Evolutionary conservation across 2,113 vertebrate species (phyloP).

Genomic region (Poeciliopsis occidentalis): DNA sequence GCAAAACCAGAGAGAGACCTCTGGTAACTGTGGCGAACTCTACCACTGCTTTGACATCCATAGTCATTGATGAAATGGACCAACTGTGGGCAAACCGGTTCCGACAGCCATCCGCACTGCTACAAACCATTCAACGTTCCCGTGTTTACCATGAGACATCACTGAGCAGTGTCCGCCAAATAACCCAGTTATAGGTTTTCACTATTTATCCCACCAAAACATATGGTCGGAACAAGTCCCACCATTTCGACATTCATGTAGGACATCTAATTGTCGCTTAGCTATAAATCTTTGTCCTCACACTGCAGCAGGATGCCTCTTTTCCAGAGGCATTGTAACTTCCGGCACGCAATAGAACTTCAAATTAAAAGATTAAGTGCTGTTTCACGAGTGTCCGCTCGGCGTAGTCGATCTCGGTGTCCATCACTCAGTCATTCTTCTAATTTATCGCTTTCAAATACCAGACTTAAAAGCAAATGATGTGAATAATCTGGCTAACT

Average conservation of each 20-base stretch:
- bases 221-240: not conserved
- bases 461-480: not conserved
- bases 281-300: slow-evolving; percentile 41
- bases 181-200: not conserved
- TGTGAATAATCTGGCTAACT: not conserved
- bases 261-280: not conserved
- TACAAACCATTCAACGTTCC: slow-evolving; percentile 5
- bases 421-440: too few relatives aligned
- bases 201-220: not conserved
- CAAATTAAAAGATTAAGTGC: slow-evolving; percentile 54
- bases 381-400: too few relatives aligned
- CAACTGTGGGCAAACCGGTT: slow-evolving; percentile 19
- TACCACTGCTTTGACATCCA: slow-evolving; percentile 80
- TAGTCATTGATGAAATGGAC: slow-evolving; percentile 54
- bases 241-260: not conserved
- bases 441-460: not conserved
- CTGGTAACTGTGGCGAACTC: slow-evolving; percentile 84
- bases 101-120: slow-evolving; percentile 47
- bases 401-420: too few relatives aligned
- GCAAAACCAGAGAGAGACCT: slow-evolving; percentile 84
- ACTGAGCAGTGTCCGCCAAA: not conserved
- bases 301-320: slow-evolving; percentile 15
- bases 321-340: slow-evolving; percentile 32
- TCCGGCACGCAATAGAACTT: slow-evolving; percentile 49
- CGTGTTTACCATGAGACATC: slow-evolving; percentile 21